A percentile compares a stretch with the other conserved stretches of the same genome.
These are phyloP conservation scores for Spheniscus mendiculus DNA, from an alignment of 2,113 vertebrate species.

Conservation along the genomic window DNA sequence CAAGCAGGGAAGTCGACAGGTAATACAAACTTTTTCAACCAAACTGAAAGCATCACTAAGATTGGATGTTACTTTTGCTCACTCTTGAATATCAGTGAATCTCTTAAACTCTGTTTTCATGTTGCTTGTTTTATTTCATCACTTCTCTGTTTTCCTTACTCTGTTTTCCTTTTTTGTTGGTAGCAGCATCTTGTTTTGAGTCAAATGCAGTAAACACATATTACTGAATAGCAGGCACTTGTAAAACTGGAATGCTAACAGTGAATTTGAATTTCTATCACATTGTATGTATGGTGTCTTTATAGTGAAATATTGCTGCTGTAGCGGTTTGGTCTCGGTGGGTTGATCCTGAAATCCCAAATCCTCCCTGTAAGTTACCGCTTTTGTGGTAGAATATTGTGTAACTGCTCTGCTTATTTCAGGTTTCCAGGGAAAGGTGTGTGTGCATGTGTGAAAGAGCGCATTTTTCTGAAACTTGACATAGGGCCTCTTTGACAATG, in stretches of 20 bases:
- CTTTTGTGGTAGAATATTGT: not conserved
- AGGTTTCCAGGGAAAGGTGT: not conserved
- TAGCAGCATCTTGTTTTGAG: not conserved
- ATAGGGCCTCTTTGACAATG: not conserved
- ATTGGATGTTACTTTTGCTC: not conserved
- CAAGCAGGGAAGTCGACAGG: constrained; percentile 94
- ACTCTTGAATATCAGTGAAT: not conserved
- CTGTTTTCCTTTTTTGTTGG: not conserved
- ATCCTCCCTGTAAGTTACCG: not conserved
- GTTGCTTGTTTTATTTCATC: not conserved
- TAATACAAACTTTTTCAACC: constrained; percentile 51
- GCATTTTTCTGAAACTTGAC: not conserved
- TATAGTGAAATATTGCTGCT: not conserved
- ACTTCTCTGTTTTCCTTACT: not conserved
- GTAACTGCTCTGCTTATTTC: not conserved
- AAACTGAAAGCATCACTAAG: not conserved
- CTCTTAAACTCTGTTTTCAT: not conserved
- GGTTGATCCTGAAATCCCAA: not conserved
- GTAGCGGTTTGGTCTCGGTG: not conserved
- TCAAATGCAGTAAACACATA: not conserved
- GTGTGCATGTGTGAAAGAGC: not conserved
- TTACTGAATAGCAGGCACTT: not conserved
- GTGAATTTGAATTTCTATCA: not conserved
- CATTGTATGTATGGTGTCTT: not conserved
- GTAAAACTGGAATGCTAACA: not conserved